phyloP scores from a whole-genome alignment of 2,888 invertebrate species.

The Rotaria sp. region DNA sequence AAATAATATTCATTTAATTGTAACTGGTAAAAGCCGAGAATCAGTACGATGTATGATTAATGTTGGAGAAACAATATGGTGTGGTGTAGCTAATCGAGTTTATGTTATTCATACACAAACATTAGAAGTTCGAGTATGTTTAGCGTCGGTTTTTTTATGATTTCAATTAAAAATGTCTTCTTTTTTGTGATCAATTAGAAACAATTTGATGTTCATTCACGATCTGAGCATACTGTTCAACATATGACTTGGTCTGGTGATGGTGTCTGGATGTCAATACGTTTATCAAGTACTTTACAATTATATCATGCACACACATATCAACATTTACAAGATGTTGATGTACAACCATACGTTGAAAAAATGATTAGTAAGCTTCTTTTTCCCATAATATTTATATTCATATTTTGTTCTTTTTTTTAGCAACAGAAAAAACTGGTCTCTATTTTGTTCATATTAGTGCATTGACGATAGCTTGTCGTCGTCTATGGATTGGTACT shows the following conservation, averaged over 20 bases:
- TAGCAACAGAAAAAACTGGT: conserved; percentile 88
- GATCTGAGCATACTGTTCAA: conserved; percentile 82
- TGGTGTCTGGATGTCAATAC: conserved; percentile 96
- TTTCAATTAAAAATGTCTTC: no score
- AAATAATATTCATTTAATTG: conserved; percentile 78
- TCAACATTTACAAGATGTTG: conserved; percentile 88
- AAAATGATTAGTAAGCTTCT: conserved; percentile 74
- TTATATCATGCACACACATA: conserved; percentile 93
- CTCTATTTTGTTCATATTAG: conserved; percentile 92
- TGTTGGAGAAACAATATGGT: conserved; percentile 88
- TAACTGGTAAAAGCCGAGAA: conserved; percentile 75
- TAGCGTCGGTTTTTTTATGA: background rate
- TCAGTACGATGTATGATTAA: conserved; percentile 81
- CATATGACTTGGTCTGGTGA: conserved; percentile 92
- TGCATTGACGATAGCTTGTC: conserved; percentile 75
- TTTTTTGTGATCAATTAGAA: conserved; percentile 56
- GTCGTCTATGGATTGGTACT: conserved; percentile 93
- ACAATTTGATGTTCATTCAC: conserved; percentile 87
- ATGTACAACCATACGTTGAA: conserved; percentile 96
- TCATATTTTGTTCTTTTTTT: background rate
- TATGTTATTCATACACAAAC: conserved; percentile 83
- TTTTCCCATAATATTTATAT: background rate
- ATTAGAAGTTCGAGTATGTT: conserved; percentile 63
- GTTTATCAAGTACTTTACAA: conserved; percentile 87
- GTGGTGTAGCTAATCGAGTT: conserved; percentile 90